A percentile compares a stretch with the other conserved stretches of the same genome.
These are phyloP conservation scores for Ornithoptera priamus DNA, from an alignment of 2,888 invertebrate genomes.

Conservation along the genomic window DNA sequence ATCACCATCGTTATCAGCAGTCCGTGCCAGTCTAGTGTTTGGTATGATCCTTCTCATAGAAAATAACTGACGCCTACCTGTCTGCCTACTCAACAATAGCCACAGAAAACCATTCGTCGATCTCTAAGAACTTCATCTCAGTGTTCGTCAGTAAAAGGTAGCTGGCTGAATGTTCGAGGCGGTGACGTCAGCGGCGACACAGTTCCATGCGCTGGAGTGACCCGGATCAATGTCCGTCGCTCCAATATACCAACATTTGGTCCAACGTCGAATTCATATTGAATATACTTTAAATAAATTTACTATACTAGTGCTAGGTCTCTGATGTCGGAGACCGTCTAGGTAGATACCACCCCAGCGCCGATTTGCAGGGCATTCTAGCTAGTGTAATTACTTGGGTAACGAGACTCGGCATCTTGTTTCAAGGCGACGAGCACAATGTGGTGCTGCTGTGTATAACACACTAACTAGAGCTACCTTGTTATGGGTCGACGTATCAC, in stretches of 20 bases:
- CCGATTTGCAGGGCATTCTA: too few species aligned
- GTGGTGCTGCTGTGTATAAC: too few species aligned
- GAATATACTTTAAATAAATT: not conserved
- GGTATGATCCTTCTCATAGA: not conserved
- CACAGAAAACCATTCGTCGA: not conserved
- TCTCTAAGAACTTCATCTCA: not conserved
- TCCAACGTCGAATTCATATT: not conserved
- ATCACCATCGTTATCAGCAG: too few species aligned
- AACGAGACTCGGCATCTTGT: too few species aligned
- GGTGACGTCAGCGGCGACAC: conserved; percentile 34
- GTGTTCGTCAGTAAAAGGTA: not conserved
- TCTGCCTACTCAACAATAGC: not conserved
- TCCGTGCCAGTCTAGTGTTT: not conserved
- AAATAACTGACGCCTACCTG: too few species aligned
- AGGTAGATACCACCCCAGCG: too few species aligned
- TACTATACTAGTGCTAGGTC: too few species aligned
- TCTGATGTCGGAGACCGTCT: too few species aligned
- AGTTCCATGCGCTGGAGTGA: conserved; percentile 32
- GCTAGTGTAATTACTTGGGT: too few species aligned
- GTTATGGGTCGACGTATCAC: too few species aligned
- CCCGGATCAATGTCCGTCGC: conserved; percentile 28
- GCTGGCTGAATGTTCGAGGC: not conserved
- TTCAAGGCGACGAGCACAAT: too few species aligned
- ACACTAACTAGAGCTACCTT: too few species aligned
- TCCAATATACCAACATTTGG: conserved; percentile 1